Base-by-base conservation (phyloP, 2,888 invertebrate genomes). In the Osedax frankpressi region DNA sequence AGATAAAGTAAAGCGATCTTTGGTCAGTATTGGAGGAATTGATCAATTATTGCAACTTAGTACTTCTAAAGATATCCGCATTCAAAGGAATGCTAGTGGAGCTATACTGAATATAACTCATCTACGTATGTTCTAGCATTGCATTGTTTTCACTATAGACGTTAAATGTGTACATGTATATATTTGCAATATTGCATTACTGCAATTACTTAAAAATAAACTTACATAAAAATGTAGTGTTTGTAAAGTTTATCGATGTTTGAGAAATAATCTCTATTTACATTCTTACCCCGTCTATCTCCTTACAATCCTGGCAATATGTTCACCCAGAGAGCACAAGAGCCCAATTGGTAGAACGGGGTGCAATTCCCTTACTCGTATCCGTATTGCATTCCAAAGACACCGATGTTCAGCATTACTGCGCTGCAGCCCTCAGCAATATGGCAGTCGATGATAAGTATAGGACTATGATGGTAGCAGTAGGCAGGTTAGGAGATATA, bases 61-160 rank as follows among this genome's bases (percentile, higher is more conserved):
- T 30, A 77, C 75, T 71, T 79, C 80, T n/a, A n/a, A n/a, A n/a
- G 80, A 81, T 76, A 63, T 79, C 2, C 75, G 80, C 28, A 80
- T 81, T 3, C 78, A 81, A 71, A 73, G 80, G 63, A 81, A 81
- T 76, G 80, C 81, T 3, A 79, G 79, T 2, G 81, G 81, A 29
- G 79, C 81, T 3, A 72, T 81, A 27, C 79, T 81, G 28, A 81
- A 81, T 74, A 78, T 81, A 2, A 81, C 81, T 28, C 81, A 81
- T 74, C 75, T 79, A 74, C 78, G 81, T 81, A 78, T 74, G 76
- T 76, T 6, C 25, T n/a, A n/a, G n/a, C n/a, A n/a, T n/a, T n/a
- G n/a, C n/a, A n/a, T n/a, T n/a, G n/a, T n/a, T n/a, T n/a, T n/a
- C n/a, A n/a, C n/a, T n/a, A n/a, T n/a, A n/a, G n/a, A n/a, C n/a